These are phyloP conservation scores for Margarornis squamiger DNA, from an alignment of 2,797 vertebrate species.

Conservation along the genomic window DNA sequence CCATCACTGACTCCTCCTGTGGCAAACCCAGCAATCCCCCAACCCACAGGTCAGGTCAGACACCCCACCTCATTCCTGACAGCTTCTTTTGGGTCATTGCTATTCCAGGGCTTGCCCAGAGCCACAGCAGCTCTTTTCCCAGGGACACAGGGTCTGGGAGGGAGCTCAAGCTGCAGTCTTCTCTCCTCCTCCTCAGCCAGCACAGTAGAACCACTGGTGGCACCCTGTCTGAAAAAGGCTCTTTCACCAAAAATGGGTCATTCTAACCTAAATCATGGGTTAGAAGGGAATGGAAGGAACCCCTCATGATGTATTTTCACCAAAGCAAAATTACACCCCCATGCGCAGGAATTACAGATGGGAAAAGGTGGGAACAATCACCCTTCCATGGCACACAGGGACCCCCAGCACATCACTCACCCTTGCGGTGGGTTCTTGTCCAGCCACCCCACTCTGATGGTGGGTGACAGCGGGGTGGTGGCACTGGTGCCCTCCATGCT, in stretches of 20 bases:
- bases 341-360: neutral
- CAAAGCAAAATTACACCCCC: neutral
- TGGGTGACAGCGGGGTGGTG: constrained; percentile 18
- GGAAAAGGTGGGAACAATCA: neutral
- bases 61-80: neutral
- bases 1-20: neutral
- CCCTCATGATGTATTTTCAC: neutral
- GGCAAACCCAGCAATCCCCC: rapidly evolving
- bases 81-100: neutral
- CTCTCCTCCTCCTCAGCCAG: neutral
- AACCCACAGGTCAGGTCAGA: neutral
- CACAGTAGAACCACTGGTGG: neutral
- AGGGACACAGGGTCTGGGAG: neutral
- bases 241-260: neutral
- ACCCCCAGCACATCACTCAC: constrained; percentile 69
- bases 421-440: constrained; percentile 95
- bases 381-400: neutral
- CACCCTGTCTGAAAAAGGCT: neutral
- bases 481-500: neutral
- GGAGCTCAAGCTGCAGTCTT: neutral
- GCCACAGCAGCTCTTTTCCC: neutral
- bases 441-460: constrained; percentile 90
- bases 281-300: neutral
- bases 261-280: neutral
- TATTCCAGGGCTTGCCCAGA: neutral